Evolutionary conservation across 1,140 invertebrate genomes (phyloP), one percentile per base, ranked within the genome.

Genomic region (Drosophila insularis): DNA sequence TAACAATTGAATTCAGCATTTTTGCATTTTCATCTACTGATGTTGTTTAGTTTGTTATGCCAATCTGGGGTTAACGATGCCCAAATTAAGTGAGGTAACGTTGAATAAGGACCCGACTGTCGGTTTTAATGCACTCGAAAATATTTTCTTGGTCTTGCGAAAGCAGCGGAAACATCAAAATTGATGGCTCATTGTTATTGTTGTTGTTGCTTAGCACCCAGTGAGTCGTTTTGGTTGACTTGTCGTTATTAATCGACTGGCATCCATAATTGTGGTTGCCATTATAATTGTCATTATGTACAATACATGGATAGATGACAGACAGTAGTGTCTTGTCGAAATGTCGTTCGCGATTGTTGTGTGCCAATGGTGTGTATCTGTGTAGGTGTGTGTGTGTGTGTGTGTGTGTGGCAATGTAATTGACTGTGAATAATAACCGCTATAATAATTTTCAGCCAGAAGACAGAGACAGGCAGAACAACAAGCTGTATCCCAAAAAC

Each of bases 341-440:
- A 79, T 75, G 82, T 82, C 76, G 71, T 69, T 74, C 54, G 68
- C 74, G 69, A 75, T 74, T 73, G 71, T 72, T 63, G 8, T 63
- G 8, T 32, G 56, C 35, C 14, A n/a, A 35, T 62, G 55, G 53
- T 68, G 27, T 23, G 56, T 50, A 14, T 59, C 39, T 55, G 40
- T 53, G 7, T 70, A 17, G 40, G n/a, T 55, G 50, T 54, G 21
- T 60, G 8, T 77, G 54, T 54, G 46, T 64, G 39, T 74, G 64
- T 78, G 53, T 86, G 54, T 71, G 67, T 80, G 67, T 70, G 84
- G 76, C 80, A 80, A 89, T 89, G 84, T 89, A 89, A 89, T 89
- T 89, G 84, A 89, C 84, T 89, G 84, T 89, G 84, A 89, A 89
- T 89, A 89, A 89, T 89, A 89, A 89, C 84, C 84, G 84, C 84